Conservation (phyloP, 30 jellyfish, hydroid and myxozoan genomes). For the Nemopilema nomurai region DNA sequence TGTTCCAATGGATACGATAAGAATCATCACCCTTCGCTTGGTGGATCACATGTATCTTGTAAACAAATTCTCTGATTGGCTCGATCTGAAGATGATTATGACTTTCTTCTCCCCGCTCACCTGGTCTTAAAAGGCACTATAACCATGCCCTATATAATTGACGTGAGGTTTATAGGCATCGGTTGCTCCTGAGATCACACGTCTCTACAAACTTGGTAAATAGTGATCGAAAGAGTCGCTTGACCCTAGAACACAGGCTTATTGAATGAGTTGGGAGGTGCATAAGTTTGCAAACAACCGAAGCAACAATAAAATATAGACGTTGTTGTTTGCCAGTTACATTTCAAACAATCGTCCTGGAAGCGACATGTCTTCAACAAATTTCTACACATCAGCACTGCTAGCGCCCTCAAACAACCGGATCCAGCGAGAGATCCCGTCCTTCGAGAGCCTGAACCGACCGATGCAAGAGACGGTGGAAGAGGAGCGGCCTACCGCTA, state of each 20-base stretch:
- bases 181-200: constrained; percentile 49
- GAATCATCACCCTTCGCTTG: constrained; percentile 75
- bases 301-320: background rate
- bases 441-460: constrained; percentile 61
- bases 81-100: constrained; percentile 31
- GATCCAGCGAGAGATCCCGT: constrained; percentile 70
- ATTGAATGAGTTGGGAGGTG: background rate
- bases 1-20: constrained; percentile 50
- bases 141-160: constrained; percentile 14
- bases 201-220: constrained; percentile 26
- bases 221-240: background rate
- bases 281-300: constrained; percentile 6
- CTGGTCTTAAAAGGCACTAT: constrained; percentile 63
- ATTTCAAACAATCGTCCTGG: background rate
- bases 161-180: constrained; percentile 27
- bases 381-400: constrained; percentile 69
- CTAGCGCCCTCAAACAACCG: constrained; percentile 69
- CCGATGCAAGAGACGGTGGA: constrained; percentile 44
- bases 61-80: constrained; percentile 75
- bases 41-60: constrained; percentile 75
- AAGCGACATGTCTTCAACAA: constrained; percentile 59
- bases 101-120: constrained; percentile 40
- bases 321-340: constrained; percentile 29
- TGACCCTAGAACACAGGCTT: background rate
- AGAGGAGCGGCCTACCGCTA: constrained; percentile 30